phyloP scores from a whole-genome alignment of 2,113 vertebrate genomes.

The Triplophysa tibetana region DNA sequence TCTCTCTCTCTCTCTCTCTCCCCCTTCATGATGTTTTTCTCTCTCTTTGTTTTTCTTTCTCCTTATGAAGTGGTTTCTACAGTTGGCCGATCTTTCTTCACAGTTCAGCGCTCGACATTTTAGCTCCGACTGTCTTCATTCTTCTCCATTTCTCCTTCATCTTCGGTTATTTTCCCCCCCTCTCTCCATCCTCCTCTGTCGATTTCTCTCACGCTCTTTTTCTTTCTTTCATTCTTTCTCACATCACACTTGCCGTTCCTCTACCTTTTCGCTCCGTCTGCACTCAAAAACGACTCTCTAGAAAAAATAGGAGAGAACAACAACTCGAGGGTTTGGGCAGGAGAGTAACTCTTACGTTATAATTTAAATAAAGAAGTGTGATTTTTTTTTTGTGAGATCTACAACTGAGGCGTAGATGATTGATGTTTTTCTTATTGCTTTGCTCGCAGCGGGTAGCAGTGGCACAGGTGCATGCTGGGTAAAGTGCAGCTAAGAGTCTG shows the following conservation, averaged over 20 bases:
- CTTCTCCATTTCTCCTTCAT: conserved; percentile 8
- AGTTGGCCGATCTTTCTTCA: conserved; percentile 41
- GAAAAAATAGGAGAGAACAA: conserved; percentile 8
- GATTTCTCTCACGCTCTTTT: conserved; percentile 1
- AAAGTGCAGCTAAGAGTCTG: not conserved
- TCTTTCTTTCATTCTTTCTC: conserved; percentile 16
- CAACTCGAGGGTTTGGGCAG: not conserved
- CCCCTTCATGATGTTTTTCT: not conserved
- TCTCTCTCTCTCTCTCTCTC: not conserved
- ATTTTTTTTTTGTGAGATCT: not conserved
- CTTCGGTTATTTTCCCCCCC: conserved; percentile 27
- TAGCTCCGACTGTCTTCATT: conserved; percentile 34
- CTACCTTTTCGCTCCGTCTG: not conserved
- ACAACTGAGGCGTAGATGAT: not conserved
- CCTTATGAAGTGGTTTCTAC: conserved; percentile 20
- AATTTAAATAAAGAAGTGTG: too few species aligned
- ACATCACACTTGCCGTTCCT: conserved; percentile 56
- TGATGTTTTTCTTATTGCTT: not conserved
- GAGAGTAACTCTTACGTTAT: not conserved
- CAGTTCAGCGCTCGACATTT: conserved; percentile 51
- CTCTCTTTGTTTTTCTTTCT: conserved; percentile 7
- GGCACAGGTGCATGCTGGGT: not conserved
- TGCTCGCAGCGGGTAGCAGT: not conserved
- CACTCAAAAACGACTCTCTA: not conserved
- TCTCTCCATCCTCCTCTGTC: conserved; percentile 24